A percentile compares a stretch with the other conserved stretches of the same genome.
Conservation (phyloP, 2,113 vertebrate genomes). For the Lynx canadensis region DNA sequence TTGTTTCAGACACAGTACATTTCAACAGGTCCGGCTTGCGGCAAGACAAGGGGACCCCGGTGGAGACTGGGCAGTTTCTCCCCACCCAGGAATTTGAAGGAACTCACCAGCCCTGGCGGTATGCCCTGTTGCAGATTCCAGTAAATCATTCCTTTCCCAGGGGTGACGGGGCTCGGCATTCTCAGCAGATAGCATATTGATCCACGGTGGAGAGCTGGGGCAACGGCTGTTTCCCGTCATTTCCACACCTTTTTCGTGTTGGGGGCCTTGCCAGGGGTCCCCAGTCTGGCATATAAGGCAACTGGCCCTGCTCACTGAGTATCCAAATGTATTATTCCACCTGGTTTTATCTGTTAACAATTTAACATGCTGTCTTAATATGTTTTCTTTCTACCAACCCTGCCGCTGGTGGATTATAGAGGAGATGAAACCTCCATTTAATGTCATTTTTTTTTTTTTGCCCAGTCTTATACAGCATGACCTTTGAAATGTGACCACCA, state of each 20-base stretch:
- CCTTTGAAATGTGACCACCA: background rate
- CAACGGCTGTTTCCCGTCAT: background rate
- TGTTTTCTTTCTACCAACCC: background rate
- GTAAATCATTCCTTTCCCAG: background rate
- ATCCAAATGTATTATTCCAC: background rate
- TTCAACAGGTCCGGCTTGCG: background rate
- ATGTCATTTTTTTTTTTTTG: background rate
- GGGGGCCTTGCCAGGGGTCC: background rate
- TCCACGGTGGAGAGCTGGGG: background rate
- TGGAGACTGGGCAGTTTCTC: background rate
- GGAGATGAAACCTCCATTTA: background rate
- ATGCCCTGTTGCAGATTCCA: background rate
- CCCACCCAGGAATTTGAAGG: background rate
- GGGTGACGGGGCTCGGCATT: background rate
- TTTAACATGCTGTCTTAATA: background rate
- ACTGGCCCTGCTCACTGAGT: background rate
- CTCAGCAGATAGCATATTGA: background rate
- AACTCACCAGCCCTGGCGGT: background rate
- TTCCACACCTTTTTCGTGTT: background rate
- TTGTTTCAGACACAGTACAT: background rate
- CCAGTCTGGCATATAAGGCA: background rate
- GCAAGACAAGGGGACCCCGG: background rate
- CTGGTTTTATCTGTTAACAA: background rate
- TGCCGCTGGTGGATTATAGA: background rate
- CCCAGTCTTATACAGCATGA: background rate